These are phyloP conservation scores for Deladenus siricidicola DNA, from an alignment of 2,888 invertebrate species.

Conservation along the genomic window DNA sequence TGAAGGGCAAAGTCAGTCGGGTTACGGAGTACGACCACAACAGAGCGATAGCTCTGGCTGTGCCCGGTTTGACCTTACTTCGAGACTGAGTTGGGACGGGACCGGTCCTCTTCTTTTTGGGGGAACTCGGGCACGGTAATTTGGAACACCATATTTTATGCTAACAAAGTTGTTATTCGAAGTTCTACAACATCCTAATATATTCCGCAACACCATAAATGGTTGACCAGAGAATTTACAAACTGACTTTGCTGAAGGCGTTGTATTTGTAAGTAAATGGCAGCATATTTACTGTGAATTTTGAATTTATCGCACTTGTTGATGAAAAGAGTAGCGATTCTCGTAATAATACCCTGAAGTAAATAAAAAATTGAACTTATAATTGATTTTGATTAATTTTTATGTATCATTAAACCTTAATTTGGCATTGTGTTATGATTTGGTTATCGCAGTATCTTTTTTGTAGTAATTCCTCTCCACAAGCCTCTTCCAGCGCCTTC, in stretches of 20 bases:
- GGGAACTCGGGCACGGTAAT: too few relatives aligned
- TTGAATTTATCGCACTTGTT: slow-evolving; percentile 44
- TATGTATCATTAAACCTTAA: too few relatives aligned
- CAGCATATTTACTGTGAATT: slow-evolving; percentile 46
- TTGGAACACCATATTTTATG: too few relatives aligned
- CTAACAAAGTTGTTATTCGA: neutral
- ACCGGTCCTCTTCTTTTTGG: too few relatives aligned
- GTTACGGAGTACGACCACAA: too few relatives aligned
- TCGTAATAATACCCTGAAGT: slow-evolving; percentile 36
- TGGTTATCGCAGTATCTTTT: too few relatives aligned
- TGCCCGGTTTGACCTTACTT: too few relatives aligned
- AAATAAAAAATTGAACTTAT: neutral
- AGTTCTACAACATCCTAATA: neutral
- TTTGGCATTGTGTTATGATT: too few relatives aligned
- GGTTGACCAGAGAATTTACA: neutral
- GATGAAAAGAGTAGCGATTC: slow-evolving; percentile 41
- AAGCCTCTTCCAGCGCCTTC: slow-evolving; percentile 18
- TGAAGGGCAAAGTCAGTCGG: neutral
- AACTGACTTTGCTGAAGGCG: slow-evolving; percentile 21
- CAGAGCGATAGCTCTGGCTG: too few relatives aligned
- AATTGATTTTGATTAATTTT: too few relatives aligned
- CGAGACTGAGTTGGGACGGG: too few relatives aligned
- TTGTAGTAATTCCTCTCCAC: too few relatives aligned
- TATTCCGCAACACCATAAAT: neutral
- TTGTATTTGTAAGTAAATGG: slow-evolving; percentile 42